Conservation (phyloP, 2,797 vertebrate species). For the Poeciliopsis presidionis region DNA sequence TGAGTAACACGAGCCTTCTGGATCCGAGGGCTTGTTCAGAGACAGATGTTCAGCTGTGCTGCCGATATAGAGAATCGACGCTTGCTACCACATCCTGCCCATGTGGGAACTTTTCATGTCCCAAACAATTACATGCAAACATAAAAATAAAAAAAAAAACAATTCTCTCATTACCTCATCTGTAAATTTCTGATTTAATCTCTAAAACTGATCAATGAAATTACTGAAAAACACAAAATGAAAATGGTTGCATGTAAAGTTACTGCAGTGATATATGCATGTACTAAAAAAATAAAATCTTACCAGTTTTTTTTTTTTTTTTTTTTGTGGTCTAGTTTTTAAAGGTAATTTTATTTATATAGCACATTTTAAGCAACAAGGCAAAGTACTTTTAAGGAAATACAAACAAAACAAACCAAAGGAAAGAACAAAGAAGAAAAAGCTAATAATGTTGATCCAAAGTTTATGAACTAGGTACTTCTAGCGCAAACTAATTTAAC, state of each 20-base stretch:
- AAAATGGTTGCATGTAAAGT: conserved; percentile 63
- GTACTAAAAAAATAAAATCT: too few species aligned
- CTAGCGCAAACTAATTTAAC: too few species aligned
- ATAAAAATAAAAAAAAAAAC: conserved; percentile 8
- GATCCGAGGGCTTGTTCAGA: conserved; percentile 70
- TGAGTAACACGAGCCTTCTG: conserved; percentile 82
- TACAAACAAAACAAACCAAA: too few species aligned
- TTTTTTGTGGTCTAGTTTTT: background rate
- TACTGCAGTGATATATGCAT: conserved; percentile 26
- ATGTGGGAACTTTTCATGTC: conserved; percentile 18
- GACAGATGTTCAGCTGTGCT: conserved; percentile 51
- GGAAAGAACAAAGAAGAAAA: too few species aligned
- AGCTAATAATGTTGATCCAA: too few species aligned
- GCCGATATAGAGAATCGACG: conserved; percentile 47
- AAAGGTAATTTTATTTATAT: too few species aligned
- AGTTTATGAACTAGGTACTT: too few species aligned
- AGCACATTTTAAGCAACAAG: too few species aligned
- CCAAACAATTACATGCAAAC: conserved; percentile 61
- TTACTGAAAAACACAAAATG: background rate
- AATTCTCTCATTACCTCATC: background rate
- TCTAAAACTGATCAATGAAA: conserved; percentile 22
- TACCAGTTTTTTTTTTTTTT: background rate
- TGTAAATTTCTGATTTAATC: conserved; percentile 5
- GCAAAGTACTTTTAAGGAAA: too few species aligned
- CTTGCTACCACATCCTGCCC: conserved; percentile 16